Percentiles rank a stretch among this genome's conserved stretches.
Conservation (phyloP, 2,113 vertebrate genomes). For the Phyllopteryx taeniolatus region DNA sequence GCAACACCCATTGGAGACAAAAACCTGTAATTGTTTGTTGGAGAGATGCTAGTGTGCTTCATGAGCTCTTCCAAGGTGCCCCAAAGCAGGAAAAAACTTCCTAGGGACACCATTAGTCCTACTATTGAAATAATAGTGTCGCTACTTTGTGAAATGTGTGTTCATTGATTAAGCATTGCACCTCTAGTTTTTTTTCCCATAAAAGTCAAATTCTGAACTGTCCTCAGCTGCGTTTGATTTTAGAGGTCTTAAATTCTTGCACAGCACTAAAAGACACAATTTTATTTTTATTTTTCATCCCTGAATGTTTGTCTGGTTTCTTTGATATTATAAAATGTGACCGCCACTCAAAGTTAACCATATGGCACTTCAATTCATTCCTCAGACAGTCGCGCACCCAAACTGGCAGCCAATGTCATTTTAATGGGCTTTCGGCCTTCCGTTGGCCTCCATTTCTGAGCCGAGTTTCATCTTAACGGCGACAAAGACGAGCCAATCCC, state of each 20-base stretch:
- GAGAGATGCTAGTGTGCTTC: background rate
- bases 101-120: no score
- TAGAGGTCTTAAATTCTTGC: background rate
- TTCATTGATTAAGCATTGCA: no score
- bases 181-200: background rate
- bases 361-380: slow-evolving; percentile 42
- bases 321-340: slow-evolving; percentile 67
- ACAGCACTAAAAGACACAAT: background rate
- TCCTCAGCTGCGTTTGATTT: background rate
- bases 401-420: slow-evolving; percentile 61
- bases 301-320: slow-evolving; percentile 76
- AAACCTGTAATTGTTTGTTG: background rate
- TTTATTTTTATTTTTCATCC: slow-evolving; percentile 22
- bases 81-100: background rate
- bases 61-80: background rate
- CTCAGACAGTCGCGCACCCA: slow-evolving; percentile 52
- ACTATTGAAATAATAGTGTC: no score
- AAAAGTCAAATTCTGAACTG: background rate
- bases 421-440: slow-evolving; percentile 69
- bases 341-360: slow-evolving; percentile 64
- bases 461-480: slow-evolving; percentile 73
- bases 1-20: background rate
- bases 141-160: no score
- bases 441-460: slow-evolving; percentile 70
- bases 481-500: slow-evolving; percentile 60